Conservation (phyloP, 2,888 invertebrate genomes). For the Proisotoma minuta region DNA sequence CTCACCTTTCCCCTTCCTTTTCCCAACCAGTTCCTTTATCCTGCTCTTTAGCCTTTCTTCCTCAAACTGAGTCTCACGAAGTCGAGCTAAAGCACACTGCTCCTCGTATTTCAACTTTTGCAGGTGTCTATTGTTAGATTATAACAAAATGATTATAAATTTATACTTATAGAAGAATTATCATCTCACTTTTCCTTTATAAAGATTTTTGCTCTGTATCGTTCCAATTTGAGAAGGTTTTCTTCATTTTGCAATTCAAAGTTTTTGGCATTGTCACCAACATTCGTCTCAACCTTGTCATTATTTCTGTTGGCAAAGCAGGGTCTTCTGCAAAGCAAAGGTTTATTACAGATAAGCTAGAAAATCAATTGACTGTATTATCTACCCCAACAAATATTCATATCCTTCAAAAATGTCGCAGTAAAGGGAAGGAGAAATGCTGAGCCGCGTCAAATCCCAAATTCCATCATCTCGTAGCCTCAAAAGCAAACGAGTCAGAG, state of each 20-base stretch:
- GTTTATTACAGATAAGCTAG: too few species aligned
- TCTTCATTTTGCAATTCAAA: background rate
- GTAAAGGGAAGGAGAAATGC: background rate
- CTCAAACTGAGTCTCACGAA: background rate
- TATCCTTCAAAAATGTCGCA: too few species aligned
- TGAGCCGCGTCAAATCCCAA: background rate
- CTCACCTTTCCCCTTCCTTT: background rate
- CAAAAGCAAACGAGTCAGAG: background rate
- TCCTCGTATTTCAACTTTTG: background rate
- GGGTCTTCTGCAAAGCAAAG: too few species aligned
- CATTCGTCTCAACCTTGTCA: too few species aligned
- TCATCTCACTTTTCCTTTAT: background rate
- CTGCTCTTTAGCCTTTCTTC: background rate
- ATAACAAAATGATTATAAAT: background rate
- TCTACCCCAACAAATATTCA: slow-evolving; percentile 7
- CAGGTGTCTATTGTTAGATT: background rate
- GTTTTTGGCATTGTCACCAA: too few species aligned
- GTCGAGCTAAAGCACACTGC: background rate
- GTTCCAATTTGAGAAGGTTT: background rate
- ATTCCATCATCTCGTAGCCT: background rate
- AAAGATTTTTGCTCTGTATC: background rate
- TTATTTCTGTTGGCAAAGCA: too few species aligned
- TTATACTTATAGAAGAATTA: background rate
- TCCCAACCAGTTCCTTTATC: background rate
- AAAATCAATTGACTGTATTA: background rate